Evolutionary conservation across 2,888 invertebrate genomes (phyloP), one percentile per base, ranked within the genome.

Genomic region (Catocala nupta): DNA sequence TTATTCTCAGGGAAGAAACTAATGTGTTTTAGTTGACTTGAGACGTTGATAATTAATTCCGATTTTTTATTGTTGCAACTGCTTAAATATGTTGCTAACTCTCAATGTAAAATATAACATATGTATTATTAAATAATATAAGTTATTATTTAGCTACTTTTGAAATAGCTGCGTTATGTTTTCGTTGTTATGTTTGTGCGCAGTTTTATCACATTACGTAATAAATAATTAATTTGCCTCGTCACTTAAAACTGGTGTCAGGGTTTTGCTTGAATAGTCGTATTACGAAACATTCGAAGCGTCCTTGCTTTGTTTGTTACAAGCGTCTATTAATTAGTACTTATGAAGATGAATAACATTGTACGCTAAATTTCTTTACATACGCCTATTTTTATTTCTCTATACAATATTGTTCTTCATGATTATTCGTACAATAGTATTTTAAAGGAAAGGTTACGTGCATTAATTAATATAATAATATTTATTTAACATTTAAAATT

Each of bases 241-340:
- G 79, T 77, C 71, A 65, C 43, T 65, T 54, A 48, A 25, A 53
- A 61, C 63, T 45, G 44, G 55, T 78, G 75, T 76, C 79, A 78
- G 79, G 70, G 79, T 70, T 78, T 70, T 53, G 60, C 59, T 50
- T 64, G 64, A 78, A 78, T 62, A 66, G 69, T 62, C 43, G 42
- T 70, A 73, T 78, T 78, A 78, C 63, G 68, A 51, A 76, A 76
- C 49, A 68, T 48, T 55, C 13, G 5, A n/a, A 47, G 7, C 53
- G 76, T 73, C 77, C 76, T 79, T 76, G 74, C 75, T 73, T 77
- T 77, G 77, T 73, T 77, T 77, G 77, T 77, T 70, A 42, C 68
- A 25, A 12, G 10, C 12, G 56, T 56, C 51, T 65, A 62, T 60
- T 66, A 79, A 76, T 75, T 63, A 65, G 48, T 43, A 59, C 61